Evolutionary conservation across 2,888 invertebrate species (phyloP).

Genomic region (Sinelater perroti): DNA sequence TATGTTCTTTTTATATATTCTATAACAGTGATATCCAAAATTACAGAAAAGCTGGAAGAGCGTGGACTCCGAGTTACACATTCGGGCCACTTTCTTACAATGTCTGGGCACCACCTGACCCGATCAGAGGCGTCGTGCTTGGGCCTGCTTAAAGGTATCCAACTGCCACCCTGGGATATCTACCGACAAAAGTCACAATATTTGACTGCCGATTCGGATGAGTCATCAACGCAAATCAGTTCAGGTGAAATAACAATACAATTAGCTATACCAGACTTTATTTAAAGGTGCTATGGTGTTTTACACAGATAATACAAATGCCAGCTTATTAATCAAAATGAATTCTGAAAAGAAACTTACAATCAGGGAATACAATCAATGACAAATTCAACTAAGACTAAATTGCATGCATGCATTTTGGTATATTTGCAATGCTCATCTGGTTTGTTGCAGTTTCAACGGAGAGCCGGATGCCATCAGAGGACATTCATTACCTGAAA

Average conservation of each 20-base stretch:
- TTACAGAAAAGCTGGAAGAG: conserved; percentile 42
- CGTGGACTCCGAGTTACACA: conserved; percentile 52
- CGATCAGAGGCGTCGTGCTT: conserved; percentile 51
- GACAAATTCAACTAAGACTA: no score
- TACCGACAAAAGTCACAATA: background rate
- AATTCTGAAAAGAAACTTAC: no score
- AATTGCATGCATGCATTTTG: no score
- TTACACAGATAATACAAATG: no score
- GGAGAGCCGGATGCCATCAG: conserved; percentile 44
- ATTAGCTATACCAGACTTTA: background rate
- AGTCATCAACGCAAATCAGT: background rate
- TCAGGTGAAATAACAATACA: conserved; percentile 1
- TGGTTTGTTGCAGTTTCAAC: conserved; percentile 10
- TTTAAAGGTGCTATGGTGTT: no score
- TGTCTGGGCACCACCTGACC: conserved; percentile 50
- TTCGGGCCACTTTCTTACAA: conserved; percentile 51
- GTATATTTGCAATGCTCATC: no score
- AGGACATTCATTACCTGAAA: conserved; percentile 58
- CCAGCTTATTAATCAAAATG: no score
- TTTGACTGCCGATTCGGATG: no score
- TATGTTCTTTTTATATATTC: no score
- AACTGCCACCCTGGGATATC: conserved; percentile 37
- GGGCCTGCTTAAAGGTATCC: conserved; percentile 52
- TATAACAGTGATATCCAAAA: background rate
- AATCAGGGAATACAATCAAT: no score